Conservation (phyloP, 2,797 vertebrate species). For the Hoplostethus mediterraneus region DNA sequence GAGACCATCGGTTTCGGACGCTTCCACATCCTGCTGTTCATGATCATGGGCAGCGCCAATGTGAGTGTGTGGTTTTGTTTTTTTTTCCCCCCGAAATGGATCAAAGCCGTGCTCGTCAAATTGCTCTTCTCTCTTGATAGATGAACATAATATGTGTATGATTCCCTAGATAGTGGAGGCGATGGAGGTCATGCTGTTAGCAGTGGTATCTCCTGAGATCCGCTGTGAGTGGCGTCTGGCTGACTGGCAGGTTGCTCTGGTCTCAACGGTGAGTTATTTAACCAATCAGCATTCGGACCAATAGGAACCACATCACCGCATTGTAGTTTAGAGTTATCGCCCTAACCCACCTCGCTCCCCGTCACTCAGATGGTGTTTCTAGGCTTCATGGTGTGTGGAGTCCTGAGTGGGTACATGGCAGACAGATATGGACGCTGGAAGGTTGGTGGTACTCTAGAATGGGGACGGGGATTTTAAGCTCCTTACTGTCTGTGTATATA, state of each 20-base stretch:
- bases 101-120: no score
- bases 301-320: no score
- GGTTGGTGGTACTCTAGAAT: slow-evolving; percentile 77
- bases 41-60: slow-evolving; percentile 94
- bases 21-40: slow-evolving; percentile 91
- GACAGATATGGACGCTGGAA: slow-evolving; percentile 95
- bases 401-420: slow-evolving; percentile 88
- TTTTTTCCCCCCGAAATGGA: no score
- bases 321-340: no score
- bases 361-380: slow-evolving; percentile 93
- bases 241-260: slow-evolving; percentile 95
- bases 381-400: slow-evolving; percentile 94
- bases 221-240: slow-evolving; percentile 93
- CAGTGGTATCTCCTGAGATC: slow-evolving; percentile 93
- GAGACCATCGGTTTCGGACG: slow-evolving; percentile 93
- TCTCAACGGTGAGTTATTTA: slow-evolving; percentile 90
- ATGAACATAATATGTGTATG: not conserved
- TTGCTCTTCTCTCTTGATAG: no score
- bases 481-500: not conserved
- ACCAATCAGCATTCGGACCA: not conserved
- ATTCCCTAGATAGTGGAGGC: slow-evolving; percentile 90
- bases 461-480: not conserved
- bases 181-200: slow-evolving; percentile 98
- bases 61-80: slow-evolving; percentile 75
- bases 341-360: no score